Evolutionary conservation across 2,888 invertebrate genomes (phyloP).

Genomic region (Phlogophora meticulosa): DNA sequence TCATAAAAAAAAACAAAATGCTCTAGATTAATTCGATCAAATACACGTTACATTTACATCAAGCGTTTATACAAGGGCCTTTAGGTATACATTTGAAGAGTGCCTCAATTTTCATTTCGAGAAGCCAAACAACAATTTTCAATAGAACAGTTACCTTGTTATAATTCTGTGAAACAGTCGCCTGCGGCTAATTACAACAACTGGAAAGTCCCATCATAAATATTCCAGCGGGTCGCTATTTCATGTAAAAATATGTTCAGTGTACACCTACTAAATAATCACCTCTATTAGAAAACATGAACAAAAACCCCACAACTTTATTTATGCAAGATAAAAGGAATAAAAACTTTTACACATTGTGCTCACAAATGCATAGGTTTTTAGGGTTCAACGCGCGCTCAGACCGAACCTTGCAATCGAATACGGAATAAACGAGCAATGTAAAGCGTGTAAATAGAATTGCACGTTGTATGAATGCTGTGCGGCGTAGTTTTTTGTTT

Average conservation of each 20-base stretch:
- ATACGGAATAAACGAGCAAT: conserved; percentile 57
- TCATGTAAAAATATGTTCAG: conserved; percentile 31
- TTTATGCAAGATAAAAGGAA: conserved; percentile 61
- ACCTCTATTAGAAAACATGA: conserved; percentile 53
- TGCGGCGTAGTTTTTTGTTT: conserved; percentile 39
- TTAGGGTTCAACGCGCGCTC: conserved; percentile 58
- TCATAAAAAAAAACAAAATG: too few relatives aligned
- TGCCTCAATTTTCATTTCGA: too few relatives aligned
- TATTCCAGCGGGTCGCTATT: conserved; percentile 21
- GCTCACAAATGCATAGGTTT: conserved; percentile 68
- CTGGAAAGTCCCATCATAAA: conserved; percentile 28
- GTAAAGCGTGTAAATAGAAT: conserved; percentile 55
- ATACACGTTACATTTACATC: too few relatives aligned
- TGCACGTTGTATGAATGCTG: conserved; percentile 53
- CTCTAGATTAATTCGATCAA: too few relatives aligned
- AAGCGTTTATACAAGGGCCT: too few relatives aligned
- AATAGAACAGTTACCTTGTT: not conserved
- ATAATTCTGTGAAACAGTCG: conserved; percentile 4
- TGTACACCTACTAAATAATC: conserved; percentile 41
- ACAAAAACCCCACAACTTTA: conserved; percentile 53
- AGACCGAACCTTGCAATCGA: conserved; percentile 48
- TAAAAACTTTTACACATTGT: conserved; percentile 62
- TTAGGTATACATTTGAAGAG: too few relatives aligned
- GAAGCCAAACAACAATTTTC: too few relatives aligned
- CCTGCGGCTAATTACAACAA: conserved; percentile 21